Evolutionary conservation across 2,888 invertebrate genomes (phyloP).

Genomic region (Girardia tigrina): DNA sequence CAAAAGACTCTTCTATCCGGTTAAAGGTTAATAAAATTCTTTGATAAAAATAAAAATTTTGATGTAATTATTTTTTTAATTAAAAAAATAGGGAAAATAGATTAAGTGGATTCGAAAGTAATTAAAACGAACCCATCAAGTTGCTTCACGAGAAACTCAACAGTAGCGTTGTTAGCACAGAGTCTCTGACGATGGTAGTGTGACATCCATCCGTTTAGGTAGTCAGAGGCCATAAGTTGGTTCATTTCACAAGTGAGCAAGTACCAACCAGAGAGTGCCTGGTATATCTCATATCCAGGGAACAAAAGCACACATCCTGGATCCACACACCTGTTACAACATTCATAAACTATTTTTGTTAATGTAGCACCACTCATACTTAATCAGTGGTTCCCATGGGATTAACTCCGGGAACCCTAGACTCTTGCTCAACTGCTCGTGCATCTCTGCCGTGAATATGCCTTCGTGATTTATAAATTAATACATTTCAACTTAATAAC

Average conservation of each 20-base stretch:
- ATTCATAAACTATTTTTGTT: neutral
- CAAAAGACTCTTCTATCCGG: no score
- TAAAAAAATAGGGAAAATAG: no score
- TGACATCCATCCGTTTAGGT: slow-evolving; percentile 28
- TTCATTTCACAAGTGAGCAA: slow-evolving; percentile 3
- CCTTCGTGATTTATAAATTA: no score
- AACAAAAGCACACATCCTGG: slow-evolving; percentile 6
- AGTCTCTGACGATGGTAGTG: slow-evolving; percentile 3
- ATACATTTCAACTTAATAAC: no score
- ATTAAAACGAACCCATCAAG: neutral
- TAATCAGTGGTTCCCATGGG: slow-evolving; percentile 43
- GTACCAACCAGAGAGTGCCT: neutral
- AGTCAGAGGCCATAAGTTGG: slow-evolving; percentile 24
- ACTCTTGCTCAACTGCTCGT: slow-evolving; percentile 41
- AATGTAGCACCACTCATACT: slow-evolving; percentile 37
- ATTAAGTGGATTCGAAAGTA: no score
- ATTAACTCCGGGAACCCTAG: slow-evolving; percentile 42
- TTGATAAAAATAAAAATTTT: no score
- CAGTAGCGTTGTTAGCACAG: neutral
- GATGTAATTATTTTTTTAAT: no score
- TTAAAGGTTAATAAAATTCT: no score
- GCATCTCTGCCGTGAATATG: slow-evolving; percentile 42
- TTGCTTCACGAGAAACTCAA: neutral
- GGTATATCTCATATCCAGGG: slow-evolving; percentile 31
- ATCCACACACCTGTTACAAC: neutral